These are phyloP conservation scores for Telmatochromis bifrenatus DNA, from an alignment of 2,113 vertebrate genomes.

Conservation along the genomic window DNA sequence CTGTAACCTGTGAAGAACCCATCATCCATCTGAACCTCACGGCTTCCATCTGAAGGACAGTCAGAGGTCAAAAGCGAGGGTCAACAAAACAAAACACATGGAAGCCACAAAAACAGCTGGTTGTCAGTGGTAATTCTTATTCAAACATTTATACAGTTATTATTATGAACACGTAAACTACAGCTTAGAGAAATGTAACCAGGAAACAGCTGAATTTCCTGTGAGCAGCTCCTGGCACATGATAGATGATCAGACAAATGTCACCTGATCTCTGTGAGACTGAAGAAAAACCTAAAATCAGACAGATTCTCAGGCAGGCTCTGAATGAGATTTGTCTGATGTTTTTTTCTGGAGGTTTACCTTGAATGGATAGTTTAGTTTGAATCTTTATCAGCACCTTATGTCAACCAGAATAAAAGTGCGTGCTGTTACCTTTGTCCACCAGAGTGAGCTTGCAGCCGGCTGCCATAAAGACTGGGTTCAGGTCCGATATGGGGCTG, in stretches of 20 bases:
- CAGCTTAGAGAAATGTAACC: not conserved
- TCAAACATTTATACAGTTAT: not conserved
- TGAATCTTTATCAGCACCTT: not conserved
- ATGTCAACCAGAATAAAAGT: not conserved
- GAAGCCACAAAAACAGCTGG: not conserved
- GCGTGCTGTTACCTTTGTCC: conserved; percentile 74
- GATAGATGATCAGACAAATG: not conserved
- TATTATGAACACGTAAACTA: not conserved
- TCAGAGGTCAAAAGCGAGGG: not conserved
- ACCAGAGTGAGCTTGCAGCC: conserved; percentile 78
- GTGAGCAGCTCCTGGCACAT: not conserved
- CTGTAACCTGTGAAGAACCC: conserved; percentile 88
- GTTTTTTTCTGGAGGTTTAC: not conserved
- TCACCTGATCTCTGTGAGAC: not conserved
- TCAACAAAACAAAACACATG: not conserved
- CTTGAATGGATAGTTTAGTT: not conserved
- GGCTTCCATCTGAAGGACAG: conserved; percentile 70
- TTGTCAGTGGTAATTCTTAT: not conserved
- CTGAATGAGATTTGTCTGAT: not conserved
- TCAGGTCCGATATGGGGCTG: conserved; percentile 97
- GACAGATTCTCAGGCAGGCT: not conserved
- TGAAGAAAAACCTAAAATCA: not conserved
- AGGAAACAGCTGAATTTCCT: not conserved
- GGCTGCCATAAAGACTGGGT: conserved; percentile 90
- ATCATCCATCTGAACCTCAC: conserved; percentile 80